Percentiles rank a stretch among this genome's conserved stretches.
Evolutionary conservation across 1,140 invertebrate genomes (phyloP).

Genomic region (Bradysia coprophila): DNA sequence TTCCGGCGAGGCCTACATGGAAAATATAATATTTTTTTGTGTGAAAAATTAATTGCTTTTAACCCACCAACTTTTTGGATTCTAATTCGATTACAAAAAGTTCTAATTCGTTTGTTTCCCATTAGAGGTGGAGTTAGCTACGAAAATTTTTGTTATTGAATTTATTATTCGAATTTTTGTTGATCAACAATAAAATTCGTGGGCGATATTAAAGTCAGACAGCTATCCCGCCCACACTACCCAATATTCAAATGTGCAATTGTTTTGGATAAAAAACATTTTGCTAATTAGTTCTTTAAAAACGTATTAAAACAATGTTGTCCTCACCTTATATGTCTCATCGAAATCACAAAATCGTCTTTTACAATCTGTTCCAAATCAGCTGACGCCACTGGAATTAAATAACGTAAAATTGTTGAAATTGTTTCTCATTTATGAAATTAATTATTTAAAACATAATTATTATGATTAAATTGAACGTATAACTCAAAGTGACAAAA

Average conservation of each 20-base stretch:
- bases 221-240: neutral
- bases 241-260: neutral
- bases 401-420: constrained; percentile 4
- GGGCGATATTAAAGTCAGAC: neutral
- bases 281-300: neutral
- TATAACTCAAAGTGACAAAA: neutral
- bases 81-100: no score
- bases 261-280: constrained; percentile 2
- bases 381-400: constrained; percentile 30
- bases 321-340: constrained; percentile 34
- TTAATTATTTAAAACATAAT: neutral
- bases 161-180: neutral
- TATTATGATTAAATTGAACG: no score
- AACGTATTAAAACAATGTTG: neutral
- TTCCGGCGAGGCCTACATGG: constrained; percentile 26
- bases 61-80: no score
- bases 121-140: no score
- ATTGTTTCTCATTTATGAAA: neutral
- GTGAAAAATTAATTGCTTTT: no score
- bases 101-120: no score
- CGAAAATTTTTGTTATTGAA: neutral
- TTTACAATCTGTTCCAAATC: constrained; percentile 34
- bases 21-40: neutral
- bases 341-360: constrained; percentile 35
- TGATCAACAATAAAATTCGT: neutral